A percentile compares a stretch with the other conserved stretches of the same genome.
Conservation (phyloP, 2,888 invertebrate species). For the Macrophya alboannulata region DNA sequence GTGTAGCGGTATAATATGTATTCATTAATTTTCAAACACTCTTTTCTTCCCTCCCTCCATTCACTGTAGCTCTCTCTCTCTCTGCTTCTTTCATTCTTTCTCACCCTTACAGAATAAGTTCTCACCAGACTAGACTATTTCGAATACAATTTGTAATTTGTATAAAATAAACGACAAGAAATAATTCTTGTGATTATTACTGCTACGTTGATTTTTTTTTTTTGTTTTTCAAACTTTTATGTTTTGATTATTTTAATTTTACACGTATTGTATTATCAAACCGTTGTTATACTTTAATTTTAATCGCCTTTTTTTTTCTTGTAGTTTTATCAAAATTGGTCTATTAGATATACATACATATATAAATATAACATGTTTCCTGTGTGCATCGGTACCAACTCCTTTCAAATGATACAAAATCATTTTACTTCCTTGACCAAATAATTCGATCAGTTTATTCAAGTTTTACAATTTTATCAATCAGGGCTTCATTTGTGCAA, state of each 20-base stretch:
- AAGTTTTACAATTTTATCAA: conserved; percentile 16
- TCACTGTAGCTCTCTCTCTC: not conserved
- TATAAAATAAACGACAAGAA: conserved; percentile 30
- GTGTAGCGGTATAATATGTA: conserved; percentile 27
- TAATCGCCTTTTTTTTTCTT: not conserved
- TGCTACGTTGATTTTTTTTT: conserved; percentile 46
- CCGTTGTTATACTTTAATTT: conserved; percentile 25
- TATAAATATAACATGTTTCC: conserved; percentile 60
- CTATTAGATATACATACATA: conserved; percentile 74
- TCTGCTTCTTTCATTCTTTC: not conserved
- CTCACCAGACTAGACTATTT: conserved; percentile 5
- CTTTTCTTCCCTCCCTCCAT: not conserved
- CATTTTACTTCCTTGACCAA: not conserved
- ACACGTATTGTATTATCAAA: conserved; percentile 20
- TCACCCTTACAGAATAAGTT: no score
- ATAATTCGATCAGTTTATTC: not conserved
- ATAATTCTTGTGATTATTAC: conserved; percentile 22
- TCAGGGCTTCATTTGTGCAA: conserved; percentile 78
- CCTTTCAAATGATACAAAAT: conserved; percentile 12
- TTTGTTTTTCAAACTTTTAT: not conserved
- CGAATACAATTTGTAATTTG: conserved; percentile 22
- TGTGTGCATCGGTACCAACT: conserved; percentile 27
- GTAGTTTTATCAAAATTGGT: conserved; percentile 69
- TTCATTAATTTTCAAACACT: conserved; percentile 17
- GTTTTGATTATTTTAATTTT: conserved; percentile 37